Base-by-base conservation (phyloP, 2,888 invertebrate genomes). In the Deroplatys truncata region DNA sequence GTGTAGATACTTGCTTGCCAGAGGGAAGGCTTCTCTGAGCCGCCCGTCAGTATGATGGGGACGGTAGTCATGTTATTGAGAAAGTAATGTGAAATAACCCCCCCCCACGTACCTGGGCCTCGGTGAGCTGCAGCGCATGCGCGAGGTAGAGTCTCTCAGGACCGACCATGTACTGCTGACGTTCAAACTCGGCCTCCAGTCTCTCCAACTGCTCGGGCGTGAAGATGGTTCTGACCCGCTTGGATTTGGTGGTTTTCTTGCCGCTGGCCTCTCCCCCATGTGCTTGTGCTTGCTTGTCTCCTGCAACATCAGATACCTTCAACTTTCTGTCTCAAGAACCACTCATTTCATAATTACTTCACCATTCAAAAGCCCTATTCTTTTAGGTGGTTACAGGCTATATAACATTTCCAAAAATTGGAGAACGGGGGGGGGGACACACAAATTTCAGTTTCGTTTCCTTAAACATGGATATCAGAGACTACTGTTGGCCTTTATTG, bases 131-230 rank as follows among this genome's bases (percentile, higher is more conserved):
- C 86, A 98, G 94, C 0, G 98, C 97, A 91, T 98, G 97, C 0
- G 99, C 99, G 89, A 99, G 94, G 93, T 98, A 98, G 7, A 98
- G 95, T 90, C 99, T 94, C 93, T 99, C 99, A 0, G 98, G 98
- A 0, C 99, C 99, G 20, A 99, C 99, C 99, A 99, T 99, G 94
- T 99, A 99, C 93, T 99, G 99, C 92, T 99, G 99, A 83, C 98
- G 94, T 92, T 98, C 98, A 92, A 99, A 99, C 94, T 99, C 99
- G 0, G 97, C 97, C 93, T 99, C 99, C 89, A 99, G 94, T 91
- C 98, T 94, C 93, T 99, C 99, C 91, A 99, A 94, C 93, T 99
- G 99, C 92, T 99, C 99, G 0, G 98, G 98, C 0, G 99, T 99
- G 94, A 99, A 99, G 92, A 99, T 99, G 0, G 99, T 99, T 35